These are phyloP conservation scores for Tetramorium simillimum DNA, from an alignment of 1,140 invertebrate genomes.

Conservation along the genomic window DNA sequence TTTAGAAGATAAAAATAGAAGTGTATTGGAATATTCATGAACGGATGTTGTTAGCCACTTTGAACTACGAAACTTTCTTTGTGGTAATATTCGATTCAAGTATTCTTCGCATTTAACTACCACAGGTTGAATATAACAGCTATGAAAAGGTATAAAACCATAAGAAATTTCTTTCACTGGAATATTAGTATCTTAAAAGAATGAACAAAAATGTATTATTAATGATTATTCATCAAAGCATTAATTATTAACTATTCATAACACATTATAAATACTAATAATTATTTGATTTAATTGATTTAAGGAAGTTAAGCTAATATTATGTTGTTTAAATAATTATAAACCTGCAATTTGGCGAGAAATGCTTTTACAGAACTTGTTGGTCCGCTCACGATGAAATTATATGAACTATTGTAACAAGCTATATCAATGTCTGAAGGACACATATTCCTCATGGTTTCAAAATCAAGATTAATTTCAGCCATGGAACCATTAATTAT, in stretches of 20 bases:
- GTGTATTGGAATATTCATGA: slow-evolving; percentile 92
- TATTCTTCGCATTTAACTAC: slow-evolving; percentile 90
- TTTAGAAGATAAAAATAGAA: slow-evolving; percentile 91
- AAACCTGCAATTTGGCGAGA: slow-evolving; percentile 80
- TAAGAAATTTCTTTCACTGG: slow-evolving; percentile 91
- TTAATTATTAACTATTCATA: too few species aligned
- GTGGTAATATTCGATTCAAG: slow-evolving; percentile 89
- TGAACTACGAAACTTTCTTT: slow-evolving; percentile 85
- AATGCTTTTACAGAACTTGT: slow-evolving; percentile 83
- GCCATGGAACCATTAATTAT: slow-evolving; percentile 73
- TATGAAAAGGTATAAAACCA: slow-evolving; percentile 90
- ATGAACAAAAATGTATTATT: background rate
- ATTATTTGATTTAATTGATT: too few species aligned
- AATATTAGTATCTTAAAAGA: slow-evolving; percentile 89
- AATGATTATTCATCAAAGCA: too few species aligned
- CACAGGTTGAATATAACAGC: slow-evolving; percentile 87
- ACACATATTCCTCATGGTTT: background rate
- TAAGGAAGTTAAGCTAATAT: too few species aligned
- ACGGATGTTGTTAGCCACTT: slow-evolving; percentile 90
- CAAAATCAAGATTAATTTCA: background rate
- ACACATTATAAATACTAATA: too few species aligned
- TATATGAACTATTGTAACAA: background rate
- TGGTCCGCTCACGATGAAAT: slow-evolving; percentile 88
- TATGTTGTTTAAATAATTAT: background rate
- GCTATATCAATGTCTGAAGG: background rate